Evolutionary conservation across 2,797 vertebrate species (phyloP).

Genomic region (Danio jaintianensis): DNA sequence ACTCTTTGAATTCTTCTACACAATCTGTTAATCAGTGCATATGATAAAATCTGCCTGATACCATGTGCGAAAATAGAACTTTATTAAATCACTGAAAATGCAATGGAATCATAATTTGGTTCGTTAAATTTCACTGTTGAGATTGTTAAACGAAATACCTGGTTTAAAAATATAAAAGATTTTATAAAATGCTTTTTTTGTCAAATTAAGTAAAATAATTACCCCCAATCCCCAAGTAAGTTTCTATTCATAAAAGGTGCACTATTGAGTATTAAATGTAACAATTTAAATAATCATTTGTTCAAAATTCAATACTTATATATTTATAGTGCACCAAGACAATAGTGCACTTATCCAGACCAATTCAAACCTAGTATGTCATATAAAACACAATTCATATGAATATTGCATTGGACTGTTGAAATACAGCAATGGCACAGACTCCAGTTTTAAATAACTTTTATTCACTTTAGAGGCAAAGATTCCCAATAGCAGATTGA

Average conservation of each 20-base stretch:
- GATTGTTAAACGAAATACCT: background rate
- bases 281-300: background rate
- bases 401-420: too few relatives aligned
- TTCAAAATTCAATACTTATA: too few relatives aligned
- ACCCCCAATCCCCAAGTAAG: background rate
- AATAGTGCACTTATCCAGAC: too few relatives aligned
- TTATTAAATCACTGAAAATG: background rate
- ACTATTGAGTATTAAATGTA: background rate
- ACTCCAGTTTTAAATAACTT: slow-evolving; percentile 84
- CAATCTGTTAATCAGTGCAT: background rate
- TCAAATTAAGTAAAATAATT: background rate
- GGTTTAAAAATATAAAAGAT: background rate
- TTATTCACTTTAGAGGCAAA: slow-evolving; percentile 84
- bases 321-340: too few relatives aligned
- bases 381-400: too few relatives aligned
- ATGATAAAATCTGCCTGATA: background rate
- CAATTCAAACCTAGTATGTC: too few relatives aligned
- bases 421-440: background rate
- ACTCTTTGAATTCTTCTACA: background rate
- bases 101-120: background rate
- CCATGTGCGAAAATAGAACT: background rate
- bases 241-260: background rate
- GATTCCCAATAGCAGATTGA: slow-evolving; percentile 81
- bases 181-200: background rate
- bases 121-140: background rate